phyloP scores from a whole-genome alignment of 1,140 invertebrate species.

The Aethina tumida region DNA sequence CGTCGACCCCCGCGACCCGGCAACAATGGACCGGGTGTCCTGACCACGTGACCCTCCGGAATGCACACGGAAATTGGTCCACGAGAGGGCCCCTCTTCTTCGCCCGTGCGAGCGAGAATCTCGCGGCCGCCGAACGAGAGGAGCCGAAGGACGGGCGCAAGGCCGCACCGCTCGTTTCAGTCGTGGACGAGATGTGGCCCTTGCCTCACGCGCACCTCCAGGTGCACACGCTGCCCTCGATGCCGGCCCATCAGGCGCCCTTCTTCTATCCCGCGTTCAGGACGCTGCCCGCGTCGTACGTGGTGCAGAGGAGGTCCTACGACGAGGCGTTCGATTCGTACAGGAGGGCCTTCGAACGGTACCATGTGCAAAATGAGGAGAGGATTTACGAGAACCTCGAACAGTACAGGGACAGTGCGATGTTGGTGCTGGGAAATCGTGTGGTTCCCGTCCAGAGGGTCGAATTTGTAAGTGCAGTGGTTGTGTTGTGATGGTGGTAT shows the following conservation, averaged over 20 bases:
- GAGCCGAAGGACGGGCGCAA: constrained; percentile 39
- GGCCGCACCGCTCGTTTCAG: constrained; percentile 24
- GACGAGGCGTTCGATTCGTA: constrained; percentile 8
- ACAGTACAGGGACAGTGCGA: no score
- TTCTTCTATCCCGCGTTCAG: constrained; percentile 31
- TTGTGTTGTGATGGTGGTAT: no score
- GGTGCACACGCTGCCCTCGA: constrained; percentile 41
- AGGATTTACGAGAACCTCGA: no score
- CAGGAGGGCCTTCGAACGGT: constrained; percentile 14
- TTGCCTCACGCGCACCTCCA: constrained; percentile 41
- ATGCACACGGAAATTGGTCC: constrained; percentile 45
- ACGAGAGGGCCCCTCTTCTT: constrained; percentile 15
- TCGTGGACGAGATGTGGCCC: constrained; percentile 34
- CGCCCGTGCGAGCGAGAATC: constrained; percentile 4
- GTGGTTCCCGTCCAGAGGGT: no score
- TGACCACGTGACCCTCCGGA: constrained; percentile 27
- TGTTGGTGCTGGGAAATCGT: no score
- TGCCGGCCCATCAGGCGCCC: constrained; percentile 37
- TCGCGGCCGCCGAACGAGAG: constrained; percentile 16
- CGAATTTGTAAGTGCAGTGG: no score
- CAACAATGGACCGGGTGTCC: no score
- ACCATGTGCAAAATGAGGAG: constrained; percentile 27
- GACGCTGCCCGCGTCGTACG: constrained; percentile 35
- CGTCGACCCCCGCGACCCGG: constrained; percentile 2
- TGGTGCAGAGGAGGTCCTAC: no score